These are phyloP conservation scores for Pogonocichla stellata DNA, from an alignment of 2,113 vertebrate species.

Conservation along the genomic window DNA sequence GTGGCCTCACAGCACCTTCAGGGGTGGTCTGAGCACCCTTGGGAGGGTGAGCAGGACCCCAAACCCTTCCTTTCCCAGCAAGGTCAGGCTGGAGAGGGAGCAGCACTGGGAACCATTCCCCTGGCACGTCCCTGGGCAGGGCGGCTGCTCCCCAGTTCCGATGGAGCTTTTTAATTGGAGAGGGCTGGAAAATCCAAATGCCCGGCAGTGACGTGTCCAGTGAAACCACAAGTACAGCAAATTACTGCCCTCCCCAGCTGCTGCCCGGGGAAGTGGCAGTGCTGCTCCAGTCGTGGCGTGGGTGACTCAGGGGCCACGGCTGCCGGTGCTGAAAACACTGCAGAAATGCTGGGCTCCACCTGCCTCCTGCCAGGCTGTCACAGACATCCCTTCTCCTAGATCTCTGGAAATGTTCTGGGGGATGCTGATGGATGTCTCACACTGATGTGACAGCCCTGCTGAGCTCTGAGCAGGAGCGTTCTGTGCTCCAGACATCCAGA, in stretches of 20 bases:
- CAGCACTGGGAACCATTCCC: neutral
- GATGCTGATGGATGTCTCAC: rapidly evolving
- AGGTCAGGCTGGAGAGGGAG: neutral
- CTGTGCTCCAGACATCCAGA: rapidly evolving
- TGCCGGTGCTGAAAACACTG: neutral
- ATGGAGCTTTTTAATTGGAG: conserved; percentile 19
- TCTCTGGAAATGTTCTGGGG: neutral
- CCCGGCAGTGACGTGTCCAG: conserved; percentile 16
- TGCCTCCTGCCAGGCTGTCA: neutral
- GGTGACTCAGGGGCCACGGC: neutral
- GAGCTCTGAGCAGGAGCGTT: rapidly evolving
- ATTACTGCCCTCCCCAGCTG: neutral
- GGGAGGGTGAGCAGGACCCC: neutral
- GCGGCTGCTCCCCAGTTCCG: neutral
- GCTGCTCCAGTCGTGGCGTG: neutral
- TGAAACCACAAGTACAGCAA: conserved; percentile 24
- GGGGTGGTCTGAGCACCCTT: rapidly evolving
- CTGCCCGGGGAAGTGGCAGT: neutral
- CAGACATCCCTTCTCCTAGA: neutral
- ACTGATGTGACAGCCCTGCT: rapidly evolving
- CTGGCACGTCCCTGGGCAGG: neutral
- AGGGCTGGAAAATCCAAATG: conserved; percentile 21
- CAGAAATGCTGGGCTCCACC: neutral
- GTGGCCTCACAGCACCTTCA: neutral
- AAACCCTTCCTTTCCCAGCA: rapidly evolving